Conservation (phyloP, 2,888 invertebrate genomes). For the Loripinus fragilis region DNA sequence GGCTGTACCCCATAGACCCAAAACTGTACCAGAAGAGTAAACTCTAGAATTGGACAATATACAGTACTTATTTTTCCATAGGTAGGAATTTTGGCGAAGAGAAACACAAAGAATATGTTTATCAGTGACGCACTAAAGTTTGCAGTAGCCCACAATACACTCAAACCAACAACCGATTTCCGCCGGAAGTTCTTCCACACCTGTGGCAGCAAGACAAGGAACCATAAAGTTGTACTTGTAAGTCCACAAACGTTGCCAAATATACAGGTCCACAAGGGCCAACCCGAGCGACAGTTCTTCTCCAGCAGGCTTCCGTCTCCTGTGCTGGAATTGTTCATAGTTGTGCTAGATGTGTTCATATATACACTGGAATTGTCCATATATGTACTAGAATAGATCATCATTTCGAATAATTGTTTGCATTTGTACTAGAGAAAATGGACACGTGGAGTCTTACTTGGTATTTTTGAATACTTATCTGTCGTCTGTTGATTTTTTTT, state of each 20-base stretch:
- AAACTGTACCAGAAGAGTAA: constrained; percentile 63
- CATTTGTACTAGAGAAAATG: no score
- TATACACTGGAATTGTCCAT: no score
- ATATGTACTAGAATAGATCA: no score
- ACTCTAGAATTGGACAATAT: constrained; percentile 65
- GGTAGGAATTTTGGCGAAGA: constrained; percentile 56
- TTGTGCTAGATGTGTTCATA: no score
- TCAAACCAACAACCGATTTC: constrained; percentile 66
- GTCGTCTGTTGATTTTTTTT: no score
- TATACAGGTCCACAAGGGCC: constrained; percentile 64
- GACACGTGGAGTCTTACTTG: no score
- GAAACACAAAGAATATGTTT: constrained; percentile 66
- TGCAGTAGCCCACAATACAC: constrained; percentile 66
- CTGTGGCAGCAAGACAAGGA: constrained; percentile 67
- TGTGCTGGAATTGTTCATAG: neutral
- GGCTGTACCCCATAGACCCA: constrained; percentile 54
- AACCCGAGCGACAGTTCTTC: constrained; percentile 62
- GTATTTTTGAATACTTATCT: no score
- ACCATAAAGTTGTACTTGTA: constrained; percentile 65
- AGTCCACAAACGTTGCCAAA: constrained; percentile 62
- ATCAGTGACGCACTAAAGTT: constrained; percentile 68
- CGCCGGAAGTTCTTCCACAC: constrained; percentile 69
- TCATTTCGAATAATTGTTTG: no score
- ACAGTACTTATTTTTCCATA: constrained; percentile 65
- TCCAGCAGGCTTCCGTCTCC: constrained; percentile 33